phyloP scores from a whole-genome alignment of 2,888 invertebrate genomes.

The Allygus modestus region DNA sequence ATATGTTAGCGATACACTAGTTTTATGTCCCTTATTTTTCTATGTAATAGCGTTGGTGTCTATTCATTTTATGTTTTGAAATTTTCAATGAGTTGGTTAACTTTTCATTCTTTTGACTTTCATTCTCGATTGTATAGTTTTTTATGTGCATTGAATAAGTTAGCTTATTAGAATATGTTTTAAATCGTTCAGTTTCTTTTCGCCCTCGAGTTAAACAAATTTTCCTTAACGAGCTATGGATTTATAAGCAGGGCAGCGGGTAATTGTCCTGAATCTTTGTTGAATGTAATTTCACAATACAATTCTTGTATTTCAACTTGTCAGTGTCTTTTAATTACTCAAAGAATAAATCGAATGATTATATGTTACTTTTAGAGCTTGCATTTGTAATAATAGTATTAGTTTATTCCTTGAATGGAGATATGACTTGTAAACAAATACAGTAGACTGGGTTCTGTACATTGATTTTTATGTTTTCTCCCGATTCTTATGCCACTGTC shows the following conservation, averaged over 20 bases:
- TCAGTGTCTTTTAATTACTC: conserved; percentile 16
- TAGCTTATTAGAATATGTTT: neutral
- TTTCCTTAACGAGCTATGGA: neutral
- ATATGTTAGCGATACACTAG: conserved; percentile 13
- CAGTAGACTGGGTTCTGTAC: conserved; percentile 27
- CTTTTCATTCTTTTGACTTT: neutral
- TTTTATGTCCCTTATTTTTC: neutral
- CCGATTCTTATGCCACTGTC: conserved; percentile 11
- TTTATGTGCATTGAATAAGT: neutral
- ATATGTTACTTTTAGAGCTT: conserved; percentile 32
- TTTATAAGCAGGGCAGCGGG: neutral
- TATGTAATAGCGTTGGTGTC: neutral
- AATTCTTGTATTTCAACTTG: neutral
- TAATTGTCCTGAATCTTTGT: neutral
- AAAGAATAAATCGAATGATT: neutral
- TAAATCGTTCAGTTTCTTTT: neutral
- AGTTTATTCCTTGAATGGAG: conserved; percentile 5
- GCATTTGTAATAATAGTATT: conserved; percentile 33
- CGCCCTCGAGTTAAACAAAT: neutral
- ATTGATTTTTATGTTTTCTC: conserved; percentile 25
- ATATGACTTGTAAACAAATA: conserved; percentile 22
- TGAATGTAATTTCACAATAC: conserved; percentile 13
- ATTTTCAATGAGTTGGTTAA: neutral
- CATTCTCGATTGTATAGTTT: neutral
- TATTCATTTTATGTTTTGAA: conserved; percentile 10